phyloP scores from a whole-genome alignment of 2,113 vertebrate species.

The Pipa parva region DNA sequence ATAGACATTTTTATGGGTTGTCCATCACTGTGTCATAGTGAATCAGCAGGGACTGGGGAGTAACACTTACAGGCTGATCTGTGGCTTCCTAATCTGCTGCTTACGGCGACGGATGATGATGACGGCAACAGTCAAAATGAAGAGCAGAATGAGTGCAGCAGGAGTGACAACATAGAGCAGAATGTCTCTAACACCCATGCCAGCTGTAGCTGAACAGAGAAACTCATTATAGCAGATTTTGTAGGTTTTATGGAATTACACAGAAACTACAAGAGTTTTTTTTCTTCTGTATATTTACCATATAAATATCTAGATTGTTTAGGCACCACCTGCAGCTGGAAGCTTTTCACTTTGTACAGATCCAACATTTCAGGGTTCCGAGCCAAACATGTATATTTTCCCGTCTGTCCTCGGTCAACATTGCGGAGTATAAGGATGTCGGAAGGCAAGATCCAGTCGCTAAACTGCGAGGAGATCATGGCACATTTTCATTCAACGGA shows the following conservation, averaged over 20 bases:
- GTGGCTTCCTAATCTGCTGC: conserved; percentile 17
- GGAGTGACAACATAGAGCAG: conserved; percentile 30
- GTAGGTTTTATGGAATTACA: no score
- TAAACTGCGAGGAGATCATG: conserved; percentile 15
- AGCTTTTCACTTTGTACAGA: conserved; percentile 14
- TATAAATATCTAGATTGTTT: not conserved
- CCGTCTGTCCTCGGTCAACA: not conserved
- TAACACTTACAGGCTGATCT: conserved; percentile 34
- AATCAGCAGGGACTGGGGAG: no score
- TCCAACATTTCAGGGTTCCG: not conserved
- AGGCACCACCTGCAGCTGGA: conserved; percentile 20
- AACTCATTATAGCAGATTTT: not conserved
- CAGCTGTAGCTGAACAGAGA: not conserved
- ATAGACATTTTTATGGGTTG: no score
- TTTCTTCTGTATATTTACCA: not conserved
- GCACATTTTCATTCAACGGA: no score
- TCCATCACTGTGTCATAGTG: no score
- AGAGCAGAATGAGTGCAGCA: not conserved
- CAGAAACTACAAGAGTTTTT: not conserved
- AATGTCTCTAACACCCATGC: not conserved
- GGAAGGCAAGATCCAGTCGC: conserved; percentile 16
- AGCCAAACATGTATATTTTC: conserved; percentile 37
- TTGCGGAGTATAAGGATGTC: conserved; percentile 4
- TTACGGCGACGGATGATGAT: not conserved
- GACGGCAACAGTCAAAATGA: not conserved